A percentile compares a stretch with the other conserved stretches of the same genome.
Conservation (phyloP, 2,113 vertebrate genomes). For the Sclerurus mexicanus region DNA sequence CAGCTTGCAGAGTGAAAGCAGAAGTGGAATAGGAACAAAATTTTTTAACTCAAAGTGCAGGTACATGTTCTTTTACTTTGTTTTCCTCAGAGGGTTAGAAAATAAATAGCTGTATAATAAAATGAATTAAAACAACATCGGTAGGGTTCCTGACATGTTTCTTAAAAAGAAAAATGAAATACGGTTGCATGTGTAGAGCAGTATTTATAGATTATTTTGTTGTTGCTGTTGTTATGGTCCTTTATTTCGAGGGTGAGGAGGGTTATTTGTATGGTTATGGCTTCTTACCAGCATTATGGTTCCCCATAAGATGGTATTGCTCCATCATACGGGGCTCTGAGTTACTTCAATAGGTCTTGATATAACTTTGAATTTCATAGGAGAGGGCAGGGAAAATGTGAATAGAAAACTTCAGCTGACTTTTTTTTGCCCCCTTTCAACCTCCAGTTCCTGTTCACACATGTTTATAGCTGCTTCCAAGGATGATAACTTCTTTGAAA, state of each 20-base stretch:
- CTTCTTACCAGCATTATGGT: neutral
- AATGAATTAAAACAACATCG: conserved; percentile 9
- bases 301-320: neutral
- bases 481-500: conserved; percentile 55
- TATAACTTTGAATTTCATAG: neutral
- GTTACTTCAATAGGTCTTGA: neutral
- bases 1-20: neutral
- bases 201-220: neutral
- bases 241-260: neutral
- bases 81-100: neutral
- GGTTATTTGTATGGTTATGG: conserved; percentile 2
- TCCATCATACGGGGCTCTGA: neutral
- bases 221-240: neutral
- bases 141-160: neutral
- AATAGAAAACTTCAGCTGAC: conserved; percentile 22
- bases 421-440: neutral
- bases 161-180: conserved; percentile 31
- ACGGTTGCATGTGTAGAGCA: neutral
- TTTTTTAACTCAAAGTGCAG: neutral
- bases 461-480: conserved; percentile 35
- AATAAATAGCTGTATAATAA: conserved; percentile 17
- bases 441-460: neutral
- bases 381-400: neutral
- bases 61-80: neutral
- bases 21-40: neutral